phyloP scores from a whole-genome alignment of 2,888 invertebrate species.

The Cotesia congregata region DNA sequence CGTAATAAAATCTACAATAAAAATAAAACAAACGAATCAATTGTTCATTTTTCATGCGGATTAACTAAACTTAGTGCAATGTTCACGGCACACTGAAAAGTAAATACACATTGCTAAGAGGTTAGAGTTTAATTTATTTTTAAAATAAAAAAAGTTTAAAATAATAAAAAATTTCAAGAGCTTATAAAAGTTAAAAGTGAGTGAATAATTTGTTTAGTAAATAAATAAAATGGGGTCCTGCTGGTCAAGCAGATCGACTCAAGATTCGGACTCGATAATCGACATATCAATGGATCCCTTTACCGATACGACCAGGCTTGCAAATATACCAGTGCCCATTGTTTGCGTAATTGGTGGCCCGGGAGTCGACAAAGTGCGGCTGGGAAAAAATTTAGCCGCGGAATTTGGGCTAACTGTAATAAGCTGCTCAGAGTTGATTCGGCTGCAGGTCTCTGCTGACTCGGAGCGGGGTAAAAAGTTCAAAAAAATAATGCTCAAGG shows the following conservation, averaged over 20 bases:
- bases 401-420: slow-evolving; percentile 51
- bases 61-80: not conserved
- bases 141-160: not conserved
- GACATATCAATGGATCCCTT: not conserved
- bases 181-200: not conserved
- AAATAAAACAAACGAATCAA: slow-evolving; percentile 20
- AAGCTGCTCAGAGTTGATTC: slow-evolving; percentile 47
- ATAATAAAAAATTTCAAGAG: not conserved
- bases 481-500: slow-evolving; percentile 50
- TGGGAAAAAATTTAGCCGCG: slow-evolving; percentile 48
- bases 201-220: not conserved
- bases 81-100: not conserved
- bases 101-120: not conserved
- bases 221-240: not conserved
- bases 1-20: slow-evolving; percentile 14
- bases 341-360: slow-evolving; percentile 56
- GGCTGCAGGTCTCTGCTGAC: slow-evolving; percentile 46
- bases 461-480: slow-evolving; percentile 44
- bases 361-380: slow-evolving; percentile 48
- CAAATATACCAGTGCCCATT: slow-evolving; percentile 43
- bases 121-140: not conserved
- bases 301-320: slow-evolving; percentile 5
- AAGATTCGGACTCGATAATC: not conserved
- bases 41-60: not conserved
- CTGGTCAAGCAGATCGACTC: not conserved